phyloP scores from a whole-genome alignment of 1,140 invertebrate species.

The Zaprionus nigranus region DNA sequence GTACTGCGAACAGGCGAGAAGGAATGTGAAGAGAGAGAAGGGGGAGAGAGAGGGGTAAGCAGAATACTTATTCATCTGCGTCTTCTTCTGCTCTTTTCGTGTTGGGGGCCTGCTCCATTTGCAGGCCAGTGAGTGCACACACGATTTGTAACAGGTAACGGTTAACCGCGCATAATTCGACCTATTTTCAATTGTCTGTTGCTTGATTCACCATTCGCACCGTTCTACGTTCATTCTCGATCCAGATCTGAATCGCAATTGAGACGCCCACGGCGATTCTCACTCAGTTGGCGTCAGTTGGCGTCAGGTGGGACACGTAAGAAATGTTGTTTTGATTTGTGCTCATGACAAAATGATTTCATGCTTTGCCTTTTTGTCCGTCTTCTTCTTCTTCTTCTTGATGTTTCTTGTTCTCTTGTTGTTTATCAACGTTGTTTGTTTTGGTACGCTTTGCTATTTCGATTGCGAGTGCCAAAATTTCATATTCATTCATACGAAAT shows the following conservation, averaged over 20 bases:
- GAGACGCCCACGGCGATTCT: conserved; percentile 24
- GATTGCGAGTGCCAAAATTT: conserved; percentile 39
- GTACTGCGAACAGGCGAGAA: neutral
- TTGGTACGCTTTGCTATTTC: conserved; percentile 54
- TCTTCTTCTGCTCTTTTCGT: neutral
- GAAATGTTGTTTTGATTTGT: conserved; percentile 63
- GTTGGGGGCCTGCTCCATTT: neutral
- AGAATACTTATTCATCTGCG: neutral
- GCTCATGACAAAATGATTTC: conserved; percentile 70
- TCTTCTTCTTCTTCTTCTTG: neutral
- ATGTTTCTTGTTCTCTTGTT: conserved; percentile 4
- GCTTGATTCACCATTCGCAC: neutral
- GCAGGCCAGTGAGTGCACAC: neutral
- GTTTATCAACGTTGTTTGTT: conserved; percentile 58
- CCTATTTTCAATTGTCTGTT: conserved; percentile 1
- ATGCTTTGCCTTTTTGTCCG: conserved; percentile 35
- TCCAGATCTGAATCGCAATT: conserved; percentile 12
- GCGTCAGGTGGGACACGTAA: conserved; percentile 23
- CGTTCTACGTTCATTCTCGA: neutral
- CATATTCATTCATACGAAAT: conserved; percentile 65
- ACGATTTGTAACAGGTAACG: neutral
- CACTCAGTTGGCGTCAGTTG: conserved; percentile 35
- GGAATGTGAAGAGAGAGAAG: neutral
- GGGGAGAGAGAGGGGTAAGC: neutral
- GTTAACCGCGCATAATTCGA: neutral